These are phyloP conservation scores for Hedychridium roseum DNA, from an alignment of 2,888 invertebrate species.

Conservation along the genomic window DNA sequence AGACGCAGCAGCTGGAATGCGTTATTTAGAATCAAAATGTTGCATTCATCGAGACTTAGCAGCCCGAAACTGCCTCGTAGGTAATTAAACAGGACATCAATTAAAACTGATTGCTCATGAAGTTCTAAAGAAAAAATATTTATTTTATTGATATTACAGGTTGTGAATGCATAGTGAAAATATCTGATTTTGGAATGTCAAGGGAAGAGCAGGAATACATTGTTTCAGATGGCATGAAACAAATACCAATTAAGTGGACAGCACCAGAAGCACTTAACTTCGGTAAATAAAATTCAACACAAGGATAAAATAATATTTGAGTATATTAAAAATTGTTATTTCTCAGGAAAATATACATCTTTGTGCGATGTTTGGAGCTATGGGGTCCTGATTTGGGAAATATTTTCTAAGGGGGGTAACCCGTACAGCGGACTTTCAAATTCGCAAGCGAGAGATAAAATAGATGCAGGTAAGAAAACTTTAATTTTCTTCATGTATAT, in stretches of 20 bases:
- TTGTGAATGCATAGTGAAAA: constrained; percentile 89
- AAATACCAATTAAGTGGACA: constrained; percentile 98
- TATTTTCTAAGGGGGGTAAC: constrained; percentile 91
- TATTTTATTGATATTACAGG: constrained; percentile 61
- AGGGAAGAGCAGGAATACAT: constrained; percentile 96
- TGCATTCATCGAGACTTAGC: constrained; percentile 97
- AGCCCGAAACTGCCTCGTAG: constrained; percentile 91
- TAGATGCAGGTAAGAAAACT: constrained; percentile 79
- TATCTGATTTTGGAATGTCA: constrained; percentile 98
- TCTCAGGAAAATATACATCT: constrained; percentile 88
- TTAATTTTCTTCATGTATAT: no score
- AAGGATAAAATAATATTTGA: background rate
- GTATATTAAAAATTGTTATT: constrained; percentile 4
- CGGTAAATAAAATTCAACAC: constrained; percentile 67
- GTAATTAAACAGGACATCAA: constrained; percentile 57
- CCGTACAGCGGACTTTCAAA: constrained; percentile 95
- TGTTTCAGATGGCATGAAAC: constrained; percentile 97
- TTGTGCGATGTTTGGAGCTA: constrained; percentile 98
- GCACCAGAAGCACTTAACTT: constrained; percentile 96
- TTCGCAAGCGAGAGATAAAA: constrained; percentile 91
- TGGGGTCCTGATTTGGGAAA: constrained; percentile 96
- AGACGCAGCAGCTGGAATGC: constrained; percentile 94
- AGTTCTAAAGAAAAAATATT: background rate
- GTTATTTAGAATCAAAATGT: constrained; percentile 93
- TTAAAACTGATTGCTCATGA: background rate